Base-by-base conservation (phyloP, 1,140 invertebrate genomes). In the Danaus plexippus region DNA sequence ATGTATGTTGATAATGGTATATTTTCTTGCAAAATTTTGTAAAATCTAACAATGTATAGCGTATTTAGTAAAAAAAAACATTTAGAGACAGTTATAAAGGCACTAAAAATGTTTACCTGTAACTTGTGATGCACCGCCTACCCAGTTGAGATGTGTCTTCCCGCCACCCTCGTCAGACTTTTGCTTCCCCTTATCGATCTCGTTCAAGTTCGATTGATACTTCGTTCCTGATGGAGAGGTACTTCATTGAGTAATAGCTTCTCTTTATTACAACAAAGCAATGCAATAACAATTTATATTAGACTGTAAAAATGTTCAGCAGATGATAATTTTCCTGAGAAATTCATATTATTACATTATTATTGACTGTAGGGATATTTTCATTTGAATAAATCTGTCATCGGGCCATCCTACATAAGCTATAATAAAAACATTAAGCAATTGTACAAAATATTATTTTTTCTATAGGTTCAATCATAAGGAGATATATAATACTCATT, bases 141-240 rank as follows among this genome's bases (percentile, higher is more conserved):
- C 81, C 84, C 84, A 87, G 71, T 80, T 85, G 61, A 83, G 75
- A 64, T 82, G 80, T 57, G 78, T 70, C 73, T 85, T 87, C 68
- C 84, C 81, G 56, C 81, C 81, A 55, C 83, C 83, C 70, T 87
- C 81, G 59, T 87, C 81, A 62, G 79, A 73, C 69, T 87, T 87
- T 71, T 85, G 83, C 75, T 85, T 83, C 51, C 77, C 78, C 64
- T 83, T 85, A 66, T 85, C 81, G 70, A 87, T 87, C 67, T 87
- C 83, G 60, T 87, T 87, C 61, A 87, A 67, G 62, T 80, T 85
- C 52, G 83, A 83, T 64, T 85, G 78, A 70, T 87, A 85, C 64
- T 87, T 87, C 53, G 74, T 82, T 67, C 84, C 84, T 87, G 74
- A 50, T 49, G 47, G 42, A 66, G 51, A 64, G 61, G 64, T 61